phyloP scores from a whole-genome alignment of 2,888 invertebrate genomes.

The Aphelenchoides bicaudatus region DNA sequence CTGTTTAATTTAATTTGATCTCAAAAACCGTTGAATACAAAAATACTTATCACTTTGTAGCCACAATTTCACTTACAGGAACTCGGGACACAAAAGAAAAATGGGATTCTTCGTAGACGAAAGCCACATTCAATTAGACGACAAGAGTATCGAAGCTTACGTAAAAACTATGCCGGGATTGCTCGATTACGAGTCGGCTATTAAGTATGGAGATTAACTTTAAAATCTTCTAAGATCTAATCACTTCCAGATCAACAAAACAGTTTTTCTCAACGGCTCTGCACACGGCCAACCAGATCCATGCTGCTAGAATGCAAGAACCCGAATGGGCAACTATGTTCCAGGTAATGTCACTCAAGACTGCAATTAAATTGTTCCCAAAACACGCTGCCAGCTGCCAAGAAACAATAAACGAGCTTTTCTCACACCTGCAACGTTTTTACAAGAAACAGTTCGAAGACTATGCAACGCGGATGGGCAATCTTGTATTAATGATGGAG shows the following conservation, averaged over 20 bases:
- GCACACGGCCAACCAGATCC: not conserved
- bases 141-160: not conserved
- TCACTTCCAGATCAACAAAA: not conserved
- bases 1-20: too few species aligned
- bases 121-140: not conserved
- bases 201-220: not conserved
- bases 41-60: too few species aligned
- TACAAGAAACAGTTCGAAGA: not conserved
- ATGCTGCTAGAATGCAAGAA: not conserved
- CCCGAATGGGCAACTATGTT: not conserved
- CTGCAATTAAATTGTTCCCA: conserved; percentile 3
- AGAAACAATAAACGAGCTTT: not conserved
- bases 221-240: too few species aligned
- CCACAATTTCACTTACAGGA: too few species aligned
- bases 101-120: conserved; percentile 1
- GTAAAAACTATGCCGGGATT: not conserved
- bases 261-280: not conserved
- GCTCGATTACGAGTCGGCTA: conserved; percentile 4
- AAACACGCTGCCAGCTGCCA: too few species aligned
- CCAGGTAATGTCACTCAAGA: not conserved
- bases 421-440: not conserved
- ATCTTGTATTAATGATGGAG: not conserved
- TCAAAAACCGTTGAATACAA: too few species aligned
- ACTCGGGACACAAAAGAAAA: conserved; percentile 9
- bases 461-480: not conserved